Evolutionary conservation across 2,113 vertebrate genomes (phyloP), one percentile per base, ranked within the genome.

Genomic region (Brachypteracias leptosomus): DNA sequence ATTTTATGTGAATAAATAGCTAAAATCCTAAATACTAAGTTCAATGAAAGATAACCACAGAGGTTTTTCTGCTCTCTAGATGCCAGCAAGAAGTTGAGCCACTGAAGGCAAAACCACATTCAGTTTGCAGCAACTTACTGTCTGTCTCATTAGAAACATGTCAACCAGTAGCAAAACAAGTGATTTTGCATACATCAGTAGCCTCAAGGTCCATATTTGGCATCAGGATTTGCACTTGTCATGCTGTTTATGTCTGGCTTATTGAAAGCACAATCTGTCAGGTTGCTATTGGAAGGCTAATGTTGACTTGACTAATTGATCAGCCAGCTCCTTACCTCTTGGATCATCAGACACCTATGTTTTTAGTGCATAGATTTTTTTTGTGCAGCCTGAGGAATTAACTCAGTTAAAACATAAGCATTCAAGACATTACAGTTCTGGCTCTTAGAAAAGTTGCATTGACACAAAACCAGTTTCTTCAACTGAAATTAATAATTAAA

Each of bases 221-320:
- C 94, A 92, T 44, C 21, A 44, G 26, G 57, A 81, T 33, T 73
- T 68, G 59, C 91, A 73, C 73, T 57, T 91, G 49, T 78, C 81
- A 61, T 93, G 81, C 68, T 94, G 81, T 82, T 89, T 85, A 28
- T 40, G 77, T 94, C 83, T 94, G 89, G 70, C 91, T 94, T 83
- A 81, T 52, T 38, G 68, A 84, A 71, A 81, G 70, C 70, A 91
- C 77, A 89, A 31, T 85, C 87, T 96, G 89, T 76, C 90, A 86
- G 83, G 51, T 55, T 46, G 29, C 33, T 68, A n/a, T 13, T 87
- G 77, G 82, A 88, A 88, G 51, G 87, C 84, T 87, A 87, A 54
- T 38, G 77, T 92, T 89, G 93, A 89, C 92, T 75, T 93, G 84
- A 66, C 74, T 85, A 94, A 95, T 89, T 92, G 94, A 92, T 91